A percentile compares a stretch with the other conserved stretches of the same genome.
These are phyloP conservation scores for Pollimyrus isidori DNA, from an alignment of 2,113 vertebrate species.

Conservation along the genomic window DNA sequence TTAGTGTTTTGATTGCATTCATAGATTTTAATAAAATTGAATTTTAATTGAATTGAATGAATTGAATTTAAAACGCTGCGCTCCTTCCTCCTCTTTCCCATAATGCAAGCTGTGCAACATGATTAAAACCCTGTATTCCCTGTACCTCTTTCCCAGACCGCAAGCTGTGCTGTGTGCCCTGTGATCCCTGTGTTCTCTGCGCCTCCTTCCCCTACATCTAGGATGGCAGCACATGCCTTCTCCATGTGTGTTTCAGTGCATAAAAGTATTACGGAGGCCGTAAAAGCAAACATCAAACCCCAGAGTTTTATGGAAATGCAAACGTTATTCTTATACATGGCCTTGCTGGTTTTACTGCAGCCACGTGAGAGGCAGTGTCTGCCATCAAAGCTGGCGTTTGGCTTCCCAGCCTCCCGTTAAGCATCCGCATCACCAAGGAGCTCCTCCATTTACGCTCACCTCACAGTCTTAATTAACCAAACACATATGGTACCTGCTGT, in stretches of 20 bases:
- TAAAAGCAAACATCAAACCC: slow-evolving; percentile 62
- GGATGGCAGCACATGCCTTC: slow-evolving; percentile 46
- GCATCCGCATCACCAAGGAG: slow-evolving; percentile 49
- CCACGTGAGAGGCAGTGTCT: slow-evolving; percentile 34
- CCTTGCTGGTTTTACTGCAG: slow-evolving; percentile 42
- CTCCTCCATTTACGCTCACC: slow-evolving; percentile 51
- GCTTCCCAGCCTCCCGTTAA: slow-evolving; percentile 56
- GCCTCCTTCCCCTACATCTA: slow-evolving; percentile 36
- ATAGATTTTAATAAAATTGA: too few relatives aligned
- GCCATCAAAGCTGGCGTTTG: slow-evolving; percentile 59
- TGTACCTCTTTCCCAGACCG: not conserved
- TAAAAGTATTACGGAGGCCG: slow-evolving; percentile 53
- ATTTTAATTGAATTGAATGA: too few relatives aligned
- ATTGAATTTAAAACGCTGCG: not conserved
- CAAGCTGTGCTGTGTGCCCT: not conserved
- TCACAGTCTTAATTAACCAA: slow-evolving; percentile 62
- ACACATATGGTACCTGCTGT: slow-evolving; percentile 53
- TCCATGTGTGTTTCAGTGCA: slow-evolving; percentile 54
- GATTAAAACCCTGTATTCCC: not conserved
- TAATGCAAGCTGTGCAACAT: not conserved
- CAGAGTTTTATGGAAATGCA: slow-evolving; percentile 52
- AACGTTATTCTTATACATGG: slow-evolving; percentile 51
- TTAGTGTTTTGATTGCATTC: too few relatives aligned
- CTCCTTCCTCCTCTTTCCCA: not conserved
- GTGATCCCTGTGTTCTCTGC: not conserved